Conservation (phyloP, 64 coral and sea anemone species). For the Catalaphyllia jardinei region DNA sequence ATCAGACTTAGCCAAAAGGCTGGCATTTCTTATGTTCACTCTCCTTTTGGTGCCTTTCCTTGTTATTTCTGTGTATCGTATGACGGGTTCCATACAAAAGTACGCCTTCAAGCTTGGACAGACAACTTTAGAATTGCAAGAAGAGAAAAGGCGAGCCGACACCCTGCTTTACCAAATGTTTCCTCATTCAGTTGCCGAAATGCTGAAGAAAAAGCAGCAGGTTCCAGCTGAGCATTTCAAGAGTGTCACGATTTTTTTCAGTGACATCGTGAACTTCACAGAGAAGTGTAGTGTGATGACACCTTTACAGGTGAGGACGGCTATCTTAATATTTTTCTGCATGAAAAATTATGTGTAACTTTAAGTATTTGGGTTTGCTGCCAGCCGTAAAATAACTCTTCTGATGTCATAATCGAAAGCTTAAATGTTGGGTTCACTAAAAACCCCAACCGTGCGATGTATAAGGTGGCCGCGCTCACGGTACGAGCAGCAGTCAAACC, state of each 20-base stretch:
- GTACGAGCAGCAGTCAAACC: too few relatives aligned
- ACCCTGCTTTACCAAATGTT: slow-evolving; percentile 61
- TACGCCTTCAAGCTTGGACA: slow-evolving; percentile 51
- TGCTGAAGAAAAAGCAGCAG: slow-evolving; percentile 49
- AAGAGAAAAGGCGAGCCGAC: slow-evolving; percentile 59
- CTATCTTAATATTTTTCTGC: background rate
- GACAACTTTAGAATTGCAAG: slow-evolving; percentile 44
- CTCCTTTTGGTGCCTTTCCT: slow-evolving; percentile 33
- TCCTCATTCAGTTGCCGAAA: slow-evolving; percentile 67
- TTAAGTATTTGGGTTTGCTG: too few relatives aligned
- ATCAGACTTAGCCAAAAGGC: background rate
- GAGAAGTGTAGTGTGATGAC: slow-evolving; percentile 57
- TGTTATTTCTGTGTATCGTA: slow-evolving; percentile 30
- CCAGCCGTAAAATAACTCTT: too few relatives aligned
- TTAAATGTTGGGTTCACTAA: too few relatives aligned
- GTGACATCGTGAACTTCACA: slow-evolving; percentile 80
- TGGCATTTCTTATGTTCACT: slow-evolving; percentile 16
- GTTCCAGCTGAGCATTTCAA: slow-evolving; percentile 60
- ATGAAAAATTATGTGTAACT: too few relatives aligned
- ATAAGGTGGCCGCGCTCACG: too few relatives aligned
- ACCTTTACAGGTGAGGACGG: slow-evolving; percentile 23
- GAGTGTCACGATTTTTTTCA: slow-evolving; percentile 73
- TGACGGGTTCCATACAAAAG: slow-evolving; percentile 59
- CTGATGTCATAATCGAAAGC: too few relatives aligned
- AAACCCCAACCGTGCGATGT: too few relatives aligned